Conservation (phyloP, 2,888 invertebrate genomes). For the Agapostemon virescens region DNA sequence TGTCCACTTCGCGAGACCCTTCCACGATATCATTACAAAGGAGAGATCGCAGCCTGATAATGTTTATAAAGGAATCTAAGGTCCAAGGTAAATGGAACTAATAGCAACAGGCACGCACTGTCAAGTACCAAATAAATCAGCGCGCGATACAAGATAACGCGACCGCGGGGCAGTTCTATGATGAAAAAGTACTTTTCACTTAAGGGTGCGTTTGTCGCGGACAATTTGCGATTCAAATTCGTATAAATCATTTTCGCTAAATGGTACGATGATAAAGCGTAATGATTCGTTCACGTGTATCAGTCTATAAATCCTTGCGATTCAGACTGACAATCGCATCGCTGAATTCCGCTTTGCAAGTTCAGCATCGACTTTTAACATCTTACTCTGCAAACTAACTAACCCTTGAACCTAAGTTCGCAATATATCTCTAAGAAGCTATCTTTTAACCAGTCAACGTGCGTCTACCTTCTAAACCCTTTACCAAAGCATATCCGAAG, state of each 20-base stretch:
- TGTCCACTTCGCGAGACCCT: neutral
- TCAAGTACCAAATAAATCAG: constrained; percentile 24
- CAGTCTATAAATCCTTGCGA: neutral
- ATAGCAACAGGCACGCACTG: constrained; percentile 31
- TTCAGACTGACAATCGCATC: neutral
- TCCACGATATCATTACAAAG: neutral
- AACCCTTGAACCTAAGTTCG: too few species aligned
- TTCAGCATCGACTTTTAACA: neutral
- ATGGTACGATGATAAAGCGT: neutral
- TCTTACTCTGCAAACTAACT: too few species aligned
- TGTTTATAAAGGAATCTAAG: neutral
- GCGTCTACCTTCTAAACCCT: too few species aligned
- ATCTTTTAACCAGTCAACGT: neutral
- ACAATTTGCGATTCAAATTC: neutral
- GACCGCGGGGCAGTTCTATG: neutral
- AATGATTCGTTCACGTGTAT: neutral
- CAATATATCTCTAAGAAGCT: neutral
- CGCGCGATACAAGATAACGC: constrained; percentile 29
- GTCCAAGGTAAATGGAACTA: constrained; percentile 14
- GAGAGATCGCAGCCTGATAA: neutral
- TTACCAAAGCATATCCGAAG: too few species aligned
- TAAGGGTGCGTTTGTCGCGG: neutral
- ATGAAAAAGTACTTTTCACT: constrained; percentile 14
- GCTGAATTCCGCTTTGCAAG: neutral
- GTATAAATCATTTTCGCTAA: neutral